Base-by-base conservation (phyloP, 2,888 invertebrate genomes). In the Hemithea aestivaria region DNA sequence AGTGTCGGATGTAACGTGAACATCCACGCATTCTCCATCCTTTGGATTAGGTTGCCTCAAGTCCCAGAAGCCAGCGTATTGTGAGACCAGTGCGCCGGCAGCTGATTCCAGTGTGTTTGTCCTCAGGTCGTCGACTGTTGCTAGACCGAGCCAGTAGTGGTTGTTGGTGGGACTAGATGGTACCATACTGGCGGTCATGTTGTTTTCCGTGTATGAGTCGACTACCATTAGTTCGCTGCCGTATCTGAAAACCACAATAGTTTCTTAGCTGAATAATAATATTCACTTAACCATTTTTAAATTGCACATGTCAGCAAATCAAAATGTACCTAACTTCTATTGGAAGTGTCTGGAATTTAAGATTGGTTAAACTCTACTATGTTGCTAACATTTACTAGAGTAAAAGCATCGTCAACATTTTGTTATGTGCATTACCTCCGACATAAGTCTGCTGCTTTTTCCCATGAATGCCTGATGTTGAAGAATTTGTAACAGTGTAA, bases 61-160 rank as follows among this genome's bases (percentile, higher is more conserved):
- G 33, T 95, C 94, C 98, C 98, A 98, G 80, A 97, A 97, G 51
- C 96, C 96, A 49, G 96, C 95, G 73, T 96, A 97, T 80, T 97
- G 96, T 5, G 96, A 96, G 43, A 96, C 94, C 58, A 96, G 88
- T 47, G 94, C 91, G 35, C 96, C 96, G 34, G 95, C 94, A 12
- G 97, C 96, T 2, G 97, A 96, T 87, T 97, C 96, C 46, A 97
- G 87, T n/a, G 96, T 97, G 77, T 97, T 97, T 28, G 97, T 97
- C 70, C 96, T 90, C 36, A 97, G 90, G 78, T 96, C 96, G 78
- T 97, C 97, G 45, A 97, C 90, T 21, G 96, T 94, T 28, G 96
- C 94, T 57, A 96, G 89, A 37, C 97, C 97, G 44, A 96, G 87
- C 97, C 97, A 97, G 80, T 96, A 97, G 69, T 93, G 93, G 45